A percentile compares a stretch with the other conserved stretches of the same genome.
These are phyloP conservation scores for Chymomyza caudatula DNA, from an alignment of 2,888 invertebrate species.

Conservation along the genomic window DNA sequence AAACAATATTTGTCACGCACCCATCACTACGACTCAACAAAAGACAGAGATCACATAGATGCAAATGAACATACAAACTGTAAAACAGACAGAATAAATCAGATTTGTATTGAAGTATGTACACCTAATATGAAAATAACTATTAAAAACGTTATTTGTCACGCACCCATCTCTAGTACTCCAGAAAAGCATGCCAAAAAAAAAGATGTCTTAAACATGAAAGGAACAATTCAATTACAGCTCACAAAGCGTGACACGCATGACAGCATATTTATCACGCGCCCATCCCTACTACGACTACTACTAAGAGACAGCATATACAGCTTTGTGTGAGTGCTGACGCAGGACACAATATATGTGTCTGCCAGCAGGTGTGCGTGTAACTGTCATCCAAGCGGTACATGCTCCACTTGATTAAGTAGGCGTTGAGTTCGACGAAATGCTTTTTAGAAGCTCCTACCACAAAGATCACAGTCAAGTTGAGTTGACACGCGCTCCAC, in stretches of 20 bases:
- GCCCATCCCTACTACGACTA: neutral
- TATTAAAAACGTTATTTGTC: no score
- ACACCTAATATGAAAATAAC: no score
- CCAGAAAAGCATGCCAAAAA: neutral
- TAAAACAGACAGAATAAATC: no score
- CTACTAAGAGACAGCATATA: neutral
- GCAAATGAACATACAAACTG: no score
- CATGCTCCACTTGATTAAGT: constrained; percentile 67
- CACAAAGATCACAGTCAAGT: constrained; percentile 23
- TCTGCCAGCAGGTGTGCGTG: constrained; percentile 50
- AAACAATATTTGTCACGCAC: neutral
- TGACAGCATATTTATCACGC: neutral
- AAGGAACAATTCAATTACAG: neutral
- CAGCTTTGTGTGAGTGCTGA: neutral
- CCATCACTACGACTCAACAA: neutral
- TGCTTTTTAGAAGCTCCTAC: constrained; percentile 58
- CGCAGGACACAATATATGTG: constrained; percentile 25
- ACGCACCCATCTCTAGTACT: neutral
- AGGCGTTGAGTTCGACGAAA: constrained; percentile 70
- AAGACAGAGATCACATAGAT: neutral
- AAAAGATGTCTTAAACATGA: neutral
- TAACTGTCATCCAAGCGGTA: constrained; percentile 26
- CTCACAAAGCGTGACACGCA: neutral
- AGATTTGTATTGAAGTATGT: no score
- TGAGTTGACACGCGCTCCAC: constrained; percentile 7